These are phyloP conservation scores for Caenorhabditis doughertyi DNA, from an alignment of 2,888 invertebrate genomes.

Conservation along the genomic window DNA sequence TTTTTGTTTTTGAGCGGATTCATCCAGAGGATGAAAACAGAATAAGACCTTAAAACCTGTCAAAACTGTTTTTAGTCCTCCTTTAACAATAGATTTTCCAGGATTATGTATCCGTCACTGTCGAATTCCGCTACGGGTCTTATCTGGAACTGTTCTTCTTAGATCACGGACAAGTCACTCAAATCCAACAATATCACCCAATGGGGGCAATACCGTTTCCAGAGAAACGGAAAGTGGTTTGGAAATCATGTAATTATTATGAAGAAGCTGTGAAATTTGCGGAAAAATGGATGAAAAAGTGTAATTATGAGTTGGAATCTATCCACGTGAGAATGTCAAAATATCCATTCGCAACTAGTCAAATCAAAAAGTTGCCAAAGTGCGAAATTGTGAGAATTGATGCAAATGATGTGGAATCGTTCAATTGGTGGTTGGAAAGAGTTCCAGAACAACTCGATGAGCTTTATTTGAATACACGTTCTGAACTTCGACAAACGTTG, in stretches of 20 bases:
- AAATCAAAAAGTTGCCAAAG: background rate
- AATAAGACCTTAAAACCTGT: no score
- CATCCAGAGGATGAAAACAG: no score
- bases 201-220: background rate
- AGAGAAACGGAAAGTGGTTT: background rate
- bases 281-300: constrained; percentile 11
- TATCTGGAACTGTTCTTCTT: background rate
- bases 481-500: background rate
- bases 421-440: constrained; percentile 19
- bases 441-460: constrained; percentile 7
- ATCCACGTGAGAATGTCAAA: constrained; percentile 2
- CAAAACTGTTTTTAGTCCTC: no score
- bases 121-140: no score
- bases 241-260: constrained; percentile 11
- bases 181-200: no score
- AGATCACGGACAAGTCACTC: background rate
- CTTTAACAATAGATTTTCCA: no score
- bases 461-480: background rate
- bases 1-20: no score
- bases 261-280: constrained; percentile 30
- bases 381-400: background rate
- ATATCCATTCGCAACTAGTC: background rate
- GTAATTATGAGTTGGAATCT: background rate
- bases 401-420: background rate
- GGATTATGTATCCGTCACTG: no score